Conservation (phyloP, 2,888 invertebrate genomes). For the Deilephila porcellus region DNA sequence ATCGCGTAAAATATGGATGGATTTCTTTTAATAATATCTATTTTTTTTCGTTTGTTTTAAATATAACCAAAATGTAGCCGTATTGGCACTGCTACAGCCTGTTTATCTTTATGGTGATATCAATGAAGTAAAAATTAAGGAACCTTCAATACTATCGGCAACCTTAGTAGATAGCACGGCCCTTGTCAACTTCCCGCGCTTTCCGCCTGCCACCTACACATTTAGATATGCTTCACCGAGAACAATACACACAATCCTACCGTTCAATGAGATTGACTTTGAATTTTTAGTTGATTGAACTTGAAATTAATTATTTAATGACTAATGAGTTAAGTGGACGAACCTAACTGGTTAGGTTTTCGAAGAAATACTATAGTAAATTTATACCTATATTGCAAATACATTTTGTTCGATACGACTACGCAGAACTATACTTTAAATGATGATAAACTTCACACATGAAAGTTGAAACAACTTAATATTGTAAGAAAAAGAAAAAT, state of each 20-base stretch:
- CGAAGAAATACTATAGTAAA: background rate
- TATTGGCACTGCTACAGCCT: background rate
- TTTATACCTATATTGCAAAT: no score
- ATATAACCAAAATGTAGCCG: background rate
- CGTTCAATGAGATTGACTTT: constrained; percentile 50
- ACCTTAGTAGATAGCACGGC: constrained; percentile 50
- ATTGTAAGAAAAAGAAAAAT: no score
- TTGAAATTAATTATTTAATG: constrained; percentile 28
- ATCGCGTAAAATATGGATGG: no score
- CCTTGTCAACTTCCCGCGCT: constrained; percentile 66
- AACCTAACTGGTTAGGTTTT: constrained; percentile 1
- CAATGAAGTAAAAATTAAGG: constrained; percentile 12
- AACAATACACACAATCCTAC: constrained; percentile 54
- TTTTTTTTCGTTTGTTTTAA: no score
- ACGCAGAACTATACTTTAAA: no score
- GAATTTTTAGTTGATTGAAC: constrained; percentile 40
- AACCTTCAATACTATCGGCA: constrained; percentile 41
- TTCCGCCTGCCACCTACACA: constrained; percentile 55
- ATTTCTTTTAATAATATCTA: no score
- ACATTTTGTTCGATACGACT: no score
- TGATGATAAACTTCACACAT: no score
- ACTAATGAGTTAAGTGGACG: constrained; percentile 32
- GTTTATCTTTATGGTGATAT: constrained; percentile 3
- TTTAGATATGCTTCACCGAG: constrained; percentile 58
- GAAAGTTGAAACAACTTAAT: no score